Evolutionary conservation across 2,888 invertebrate species (phyloP).

Genomic region (Microctonus hyperodae): DNA sequence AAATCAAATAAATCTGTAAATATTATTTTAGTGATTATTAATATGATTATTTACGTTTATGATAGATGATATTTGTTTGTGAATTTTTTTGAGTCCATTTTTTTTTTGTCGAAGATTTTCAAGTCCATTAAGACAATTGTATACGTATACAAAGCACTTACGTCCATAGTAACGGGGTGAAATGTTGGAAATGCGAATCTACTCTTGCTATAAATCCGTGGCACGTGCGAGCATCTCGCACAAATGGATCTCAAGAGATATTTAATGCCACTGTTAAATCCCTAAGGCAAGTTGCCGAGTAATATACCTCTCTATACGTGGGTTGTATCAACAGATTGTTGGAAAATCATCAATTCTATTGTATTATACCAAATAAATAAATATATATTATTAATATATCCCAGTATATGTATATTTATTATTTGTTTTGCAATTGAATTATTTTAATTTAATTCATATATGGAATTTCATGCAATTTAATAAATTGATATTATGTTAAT

Average conservation of each 20-base stretch:
- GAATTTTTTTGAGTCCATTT: not conserved
- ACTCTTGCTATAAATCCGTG: slow-evolving; percentile 20
- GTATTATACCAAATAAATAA: not conserved
- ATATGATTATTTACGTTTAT: too few relatives aligned
- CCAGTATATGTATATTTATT: too few relatives aligned
- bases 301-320: not conserved
- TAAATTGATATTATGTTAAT: not conserved
- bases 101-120: slow-evolving; percentile 38
- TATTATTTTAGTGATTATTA: too few relatives aligned
- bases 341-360: not conserved
- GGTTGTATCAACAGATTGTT: not conserved
- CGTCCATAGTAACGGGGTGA: slow-evolving; percentile 52
- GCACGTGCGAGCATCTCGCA: slow-evolving; percentile 28
- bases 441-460: not conserved
- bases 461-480: not conserved
- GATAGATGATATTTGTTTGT: too few relatives aligned
- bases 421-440: not conserved
- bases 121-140: slow-evolving; percentile 49
- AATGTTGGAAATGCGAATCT: slow-evolving; percentile 25
- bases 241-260: slow-evolving; percentile 26
- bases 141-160: slow-evolving; percentile 39
- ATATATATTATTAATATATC: not conserved
- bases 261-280: slow-evolving; percentile 22
- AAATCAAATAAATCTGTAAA: too few relatives aligned
- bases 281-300: not conserved